phyloP scores from a whole-genome alignment of 2,888 invertebrate species.

The Erpobdella octoculata region DNA sequence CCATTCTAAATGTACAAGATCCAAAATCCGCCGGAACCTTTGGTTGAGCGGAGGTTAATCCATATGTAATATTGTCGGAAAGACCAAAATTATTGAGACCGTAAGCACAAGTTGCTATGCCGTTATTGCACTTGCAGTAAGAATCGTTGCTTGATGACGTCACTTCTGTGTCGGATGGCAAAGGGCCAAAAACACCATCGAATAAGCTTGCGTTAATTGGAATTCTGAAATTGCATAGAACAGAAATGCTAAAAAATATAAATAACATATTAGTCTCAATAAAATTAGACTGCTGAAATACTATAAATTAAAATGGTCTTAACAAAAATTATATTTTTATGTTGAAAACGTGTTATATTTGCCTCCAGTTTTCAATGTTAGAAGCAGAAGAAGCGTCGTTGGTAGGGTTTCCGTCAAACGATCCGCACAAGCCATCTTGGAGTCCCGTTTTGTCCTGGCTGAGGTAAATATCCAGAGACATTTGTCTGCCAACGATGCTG shows the following conservation, averaged over 20 bases:
- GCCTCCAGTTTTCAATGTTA: constrained; percentile 11
- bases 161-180: neutral
- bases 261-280: too few species aligned
- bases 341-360: neutral
- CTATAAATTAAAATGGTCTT: neutral
- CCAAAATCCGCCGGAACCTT: constrained; percentile 6
- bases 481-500: constrained; percentile 15
- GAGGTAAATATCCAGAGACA: constrained; percentile 15
- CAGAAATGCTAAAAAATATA: too few species aligned
- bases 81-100: too few species aligned
- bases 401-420: neutral
- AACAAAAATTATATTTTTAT: neutral
- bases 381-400: neutral
- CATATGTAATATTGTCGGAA: too few species aligned
- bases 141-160: neutral
- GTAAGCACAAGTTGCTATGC: neutral
- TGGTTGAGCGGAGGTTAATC: neutral
- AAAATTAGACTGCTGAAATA: neutral
- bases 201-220: neutral
- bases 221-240: constrained; percentile 8
- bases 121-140: neutral
- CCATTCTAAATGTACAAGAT: neutral
- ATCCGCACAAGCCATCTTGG: constrained; percentile 5
- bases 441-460: neutral
- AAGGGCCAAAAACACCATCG: neutral